A percentile compares a stretch with the other conserved stretches of the same genome.
phyloP scores from a whole-genome alignment of 2,797 vertebrate species.

The Pipistrellus kuhlii region DNA sequence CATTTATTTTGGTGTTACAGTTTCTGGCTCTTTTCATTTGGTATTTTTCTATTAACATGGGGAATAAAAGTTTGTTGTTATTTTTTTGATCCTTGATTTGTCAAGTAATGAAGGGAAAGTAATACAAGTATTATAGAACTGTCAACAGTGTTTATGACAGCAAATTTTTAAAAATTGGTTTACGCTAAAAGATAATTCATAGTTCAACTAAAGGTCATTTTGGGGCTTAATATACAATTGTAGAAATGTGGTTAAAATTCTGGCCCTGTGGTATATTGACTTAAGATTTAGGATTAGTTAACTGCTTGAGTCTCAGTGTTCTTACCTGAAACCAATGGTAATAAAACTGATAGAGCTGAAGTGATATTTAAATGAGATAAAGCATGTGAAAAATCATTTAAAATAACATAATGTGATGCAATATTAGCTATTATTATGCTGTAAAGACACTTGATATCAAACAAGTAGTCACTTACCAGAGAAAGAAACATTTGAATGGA shows the following conservation, averaged over 20 bases:
- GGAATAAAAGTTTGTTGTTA: not conserved
- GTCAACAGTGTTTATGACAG: not conserved
- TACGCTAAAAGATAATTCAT: not conserved
- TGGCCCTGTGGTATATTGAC: not conserved
- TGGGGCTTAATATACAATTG: slow-evolving; percentile 18
- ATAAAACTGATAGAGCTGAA: not conserved
- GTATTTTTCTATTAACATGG: not conserved
- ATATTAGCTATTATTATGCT: slow-evolving; percentile 34
- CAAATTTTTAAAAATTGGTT: not conserved
- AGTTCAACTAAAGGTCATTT: slow-evolving; percentile 21
- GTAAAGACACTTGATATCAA: slow-evolving; percentile 8
- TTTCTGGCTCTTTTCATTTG: slow-evolving; percentile 14
- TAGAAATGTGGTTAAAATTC: slow-evolving; percentile 46
- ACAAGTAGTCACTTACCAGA: slow-evolving; percentile 28
- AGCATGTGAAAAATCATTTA: slow-evolving; percentile 47
- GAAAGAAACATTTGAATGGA: slow-evolving; percentile 47
- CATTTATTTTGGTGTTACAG: not conserved
- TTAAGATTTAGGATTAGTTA: slow-evolving; percentile 43
- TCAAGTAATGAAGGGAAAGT: not conserved
- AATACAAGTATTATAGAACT: not conserved
- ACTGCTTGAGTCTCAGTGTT: not conserved
- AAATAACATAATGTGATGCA: not conserved
- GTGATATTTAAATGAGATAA: slow-evolving; percentile 8
- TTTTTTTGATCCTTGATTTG: slow-evolving; percentile 14
- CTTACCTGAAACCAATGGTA: slow-evolving; percentile 14